A percentile compares a stretch with the other conserved stretches of the same genome.
These are phyloP conservation scores for Calephelis perditalis DNA, from an alignment of 2,888 invertebrate species.

Conservation along the genomic window DNA sequence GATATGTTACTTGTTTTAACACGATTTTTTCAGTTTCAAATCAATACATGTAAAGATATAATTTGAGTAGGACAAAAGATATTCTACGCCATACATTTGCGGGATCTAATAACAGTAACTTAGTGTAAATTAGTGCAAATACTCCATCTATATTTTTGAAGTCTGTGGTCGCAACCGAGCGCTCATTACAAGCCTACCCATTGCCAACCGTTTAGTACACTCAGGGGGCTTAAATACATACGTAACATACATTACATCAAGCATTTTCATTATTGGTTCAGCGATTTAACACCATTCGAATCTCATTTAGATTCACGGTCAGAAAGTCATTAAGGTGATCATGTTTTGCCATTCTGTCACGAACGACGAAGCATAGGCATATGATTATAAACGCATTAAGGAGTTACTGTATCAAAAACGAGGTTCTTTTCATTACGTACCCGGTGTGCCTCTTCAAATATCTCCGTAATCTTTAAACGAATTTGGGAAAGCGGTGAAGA, in stretches of 20 bases:
- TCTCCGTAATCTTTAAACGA: conserved; percentile 45
- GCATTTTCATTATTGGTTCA: conserved; percentile 38
- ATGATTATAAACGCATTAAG: conserved; percentile 74
- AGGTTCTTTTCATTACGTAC: conserved; percentile 34
- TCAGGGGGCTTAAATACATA: conserved; percentile 53
- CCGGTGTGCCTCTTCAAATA: conserved; percentile 38
- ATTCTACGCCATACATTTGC: too few species aligned
- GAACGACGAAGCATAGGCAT: conserved; percentile 51
- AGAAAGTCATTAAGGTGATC: conserved; percentile 45
- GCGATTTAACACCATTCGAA: conserved; percentile 39
- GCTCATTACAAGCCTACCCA: conserved; percentile 34
- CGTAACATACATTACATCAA: conserved; percentile 40
- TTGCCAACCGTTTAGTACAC: conserved; percentile 44
- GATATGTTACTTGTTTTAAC: too few species aligned
- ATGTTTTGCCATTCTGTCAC: conserved; percentile 47
- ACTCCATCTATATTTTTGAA: conserved; percentile 32
- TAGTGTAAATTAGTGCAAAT: too few species aligned
- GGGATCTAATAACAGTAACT: too few species aligned
- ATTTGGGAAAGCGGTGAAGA: conserved; percentile 38
- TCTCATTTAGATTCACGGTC: conserved; percentile 47
- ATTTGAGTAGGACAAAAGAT: too few species aligned
- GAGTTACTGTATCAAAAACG: conserved; percentile 35
- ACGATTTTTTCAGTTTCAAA: too few species aligned
- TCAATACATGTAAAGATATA: too few species aligned
- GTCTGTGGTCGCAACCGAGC: conserved; percentile 25